Base-by-base conservation (phyloP, 2,888 invertebrate genomes). In the Erebia ligea region DNA sequence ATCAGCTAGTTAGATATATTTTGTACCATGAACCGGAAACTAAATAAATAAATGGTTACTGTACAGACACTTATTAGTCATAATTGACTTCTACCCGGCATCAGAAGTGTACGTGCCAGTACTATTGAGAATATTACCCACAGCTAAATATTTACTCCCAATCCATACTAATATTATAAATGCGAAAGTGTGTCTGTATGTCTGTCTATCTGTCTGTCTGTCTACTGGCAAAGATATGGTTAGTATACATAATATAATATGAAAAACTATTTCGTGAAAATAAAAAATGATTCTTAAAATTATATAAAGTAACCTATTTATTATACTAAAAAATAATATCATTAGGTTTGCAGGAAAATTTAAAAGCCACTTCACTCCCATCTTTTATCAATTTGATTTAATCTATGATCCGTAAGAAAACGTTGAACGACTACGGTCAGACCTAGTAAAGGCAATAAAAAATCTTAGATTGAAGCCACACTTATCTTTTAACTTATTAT, bases 321-420 rank as follows among this genome's bases (percentile, higher is more conserved):
- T n/a, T n/a, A n/a, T n/a, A n/a, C n/a, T n/a, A n/a, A n/a, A 10
- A 45, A 11, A 45, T 42, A 42, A n/a, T n/a, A n/a, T n/a, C n/a
- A n/a, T n/a, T 45, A 45, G 2, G 13, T 45, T 57, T 11, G 2
- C 1, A 11, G 9, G 13, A 4, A 17, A 54, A 25, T 25, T 57
- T 25, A 57, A 57, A 57, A 19, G 19, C 19, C 56, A 57, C 25
- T 57, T 13, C 56, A 25, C 21, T 25, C 21, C 9, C 56, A 57
- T 57, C 13, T 57, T 56, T 57, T 57, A 57, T 57, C 56, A 57
- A 25, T 57, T 57, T 25, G 13, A 56, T 56, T 56, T 57, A 57
- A 57, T 57, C 56, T 25, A 57, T 19, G 56, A 57, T 57, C 56
- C 21, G 13, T 25, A 57, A 19, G 19, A 57, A 25, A 57, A 57